Evolutionary conservation across 2,797 vertebrate species (phyloP).

Genomic region (Phataginus tetradactyla): DNA sequence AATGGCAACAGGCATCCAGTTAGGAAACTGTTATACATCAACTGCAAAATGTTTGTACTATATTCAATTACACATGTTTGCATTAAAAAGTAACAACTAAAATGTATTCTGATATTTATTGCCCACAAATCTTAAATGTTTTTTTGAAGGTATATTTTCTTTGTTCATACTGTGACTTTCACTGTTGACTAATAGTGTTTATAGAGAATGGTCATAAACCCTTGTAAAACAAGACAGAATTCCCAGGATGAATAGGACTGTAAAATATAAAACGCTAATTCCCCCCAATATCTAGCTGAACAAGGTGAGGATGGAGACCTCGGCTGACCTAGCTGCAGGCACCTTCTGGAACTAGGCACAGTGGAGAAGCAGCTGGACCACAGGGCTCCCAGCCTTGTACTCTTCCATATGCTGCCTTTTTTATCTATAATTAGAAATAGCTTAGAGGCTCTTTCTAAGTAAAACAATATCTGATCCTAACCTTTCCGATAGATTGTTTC

Average conservation of each 20-base stretch:
- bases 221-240: background rate
- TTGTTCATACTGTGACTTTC: background rate
- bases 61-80: background rate
- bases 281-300: background rate
- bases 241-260: background rate
- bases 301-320: background rate
- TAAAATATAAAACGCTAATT: background rate
- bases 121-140: background rate
- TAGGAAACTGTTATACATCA: background rate
- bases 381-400: background rate
- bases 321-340: background rate
- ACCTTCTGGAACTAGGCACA: background rate
- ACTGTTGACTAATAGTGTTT: background rate
- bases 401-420: background rate
- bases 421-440: slow-evolving; percentile 62
- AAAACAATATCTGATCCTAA: slow-evolving; percentile 64
- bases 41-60: background rate
- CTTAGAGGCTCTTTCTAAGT: slow-evolving; percentile 70
- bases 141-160: background rate
- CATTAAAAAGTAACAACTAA: background rate
- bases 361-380: background rate
- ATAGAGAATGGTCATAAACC: background rate
- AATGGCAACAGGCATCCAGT: background rate
- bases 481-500: slow-evolving; percentile 54
- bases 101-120: background rate